Conservation (phyloP, 2,113 vertebrate species). For the Aegotheles bennettii region DNA sequence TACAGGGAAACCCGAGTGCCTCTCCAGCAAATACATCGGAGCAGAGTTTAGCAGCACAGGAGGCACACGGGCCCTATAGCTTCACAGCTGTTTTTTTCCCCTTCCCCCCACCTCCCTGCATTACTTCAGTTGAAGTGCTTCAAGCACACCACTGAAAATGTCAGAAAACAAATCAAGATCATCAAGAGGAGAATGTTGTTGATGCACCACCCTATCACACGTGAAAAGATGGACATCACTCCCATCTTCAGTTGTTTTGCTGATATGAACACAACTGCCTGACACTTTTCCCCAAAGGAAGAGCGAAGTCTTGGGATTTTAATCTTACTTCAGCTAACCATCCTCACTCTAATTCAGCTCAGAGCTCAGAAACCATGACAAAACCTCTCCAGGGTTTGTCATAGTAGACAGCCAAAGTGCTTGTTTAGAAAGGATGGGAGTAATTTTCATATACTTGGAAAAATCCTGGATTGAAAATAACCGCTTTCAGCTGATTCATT, state of each 20-base stretch:
- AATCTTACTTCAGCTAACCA: not conserved
- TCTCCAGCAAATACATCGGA: not conserved
- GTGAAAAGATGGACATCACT: not conserved
- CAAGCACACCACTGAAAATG: not conserved
- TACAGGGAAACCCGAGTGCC: not conserved
- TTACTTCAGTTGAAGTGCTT: not conserved
- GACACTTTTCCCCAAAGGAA: not conserved
- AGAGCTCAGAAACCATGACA: not conserved
- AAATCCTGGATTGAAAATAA: not conserved
- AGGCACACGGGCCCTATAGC: not conserved
- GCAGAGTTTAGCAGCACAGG: not conserved
- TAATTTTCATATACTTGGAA: not conserved
- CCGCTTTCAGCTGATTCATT: not conserved
- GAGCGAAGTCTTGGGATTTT: not conserved
- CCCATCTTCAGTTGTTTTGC: not conserved
- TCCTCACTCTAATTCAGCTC: not conserved
- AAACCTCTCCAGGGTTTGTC: not conserved
- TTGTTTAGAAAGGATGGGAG: not conserved
- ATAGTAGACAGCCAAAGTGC: not conserved
- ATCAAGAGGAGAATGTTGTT: not conserved
- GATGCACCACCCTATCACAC: fast-evolving
- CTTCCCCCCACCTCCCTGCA: too few relatives aligned
- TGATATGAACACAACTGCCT: not conserved
- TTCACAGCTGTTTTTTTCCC: not conserved
- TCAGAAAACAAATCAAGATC: not conserved